Conservation (phyloP, 2,888 invertebrate species). For the Adelognathus sp. region DNA sequence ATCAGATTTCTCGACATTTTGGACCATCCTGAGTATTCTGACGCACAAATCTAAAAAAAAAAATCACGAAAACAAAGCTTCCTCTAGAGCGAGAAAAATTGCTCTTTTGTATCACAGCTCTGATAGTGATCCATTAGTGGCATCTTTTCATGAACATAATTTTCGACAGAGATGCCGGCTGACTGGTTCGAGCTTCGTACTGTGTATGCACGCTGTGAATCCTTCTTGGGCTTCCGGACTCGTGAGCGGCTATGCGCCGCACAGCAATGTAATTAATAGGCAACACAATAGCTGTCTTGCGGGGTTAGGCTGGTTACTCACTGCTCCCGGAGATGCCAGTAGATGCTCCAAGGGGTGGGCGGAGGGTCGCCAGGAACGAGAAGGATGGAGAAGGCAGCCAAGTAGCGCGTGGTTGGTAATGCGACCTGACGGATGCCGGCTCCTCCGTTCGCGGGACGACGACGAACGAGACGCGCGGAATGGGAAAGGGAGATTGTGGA, state of each 20-base stretch:
- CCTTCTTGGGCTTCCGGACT: constrained; percentile 55
- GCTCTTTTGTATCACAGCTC: background rate
- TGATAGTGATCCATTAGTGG: background rate
- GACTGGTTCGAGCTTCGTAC: background rate
- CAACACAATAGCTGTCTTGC: constrained; percentile 76
- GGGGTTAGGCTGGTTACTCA: constrained; percentile 53
- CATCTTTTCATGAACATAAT: background rate
- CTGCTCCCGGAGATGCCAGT: constrained; percentile 54
- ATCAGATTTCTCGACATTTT: too few species aligned
- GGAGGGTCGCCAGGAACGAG: constrained; percentile 44
- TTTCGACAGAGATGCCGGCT: background rate
- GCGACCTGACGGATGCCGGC: constrained; percentile 73
- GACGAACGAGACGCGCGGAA: constrained; percentile 20
- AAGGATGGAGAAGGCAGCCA: constrained; percentile 57
- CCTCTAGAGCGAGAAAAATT: too few species aligned
- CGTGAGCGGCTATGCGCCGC: constrained; percentile 58
- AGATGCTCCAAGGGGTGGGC: constrained; percentile 50
- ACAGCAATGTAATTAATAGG: constrained; percentile 77
- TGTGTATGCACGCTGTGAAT: constrained; percentile 34
- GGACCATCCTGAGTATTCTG: too few species aligned
- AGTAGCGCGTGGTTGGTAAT: constrained; percentile 66
- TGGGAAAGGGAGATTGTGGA: constrained; percentile 52
- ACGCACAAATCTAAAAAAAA: too few species aligned
- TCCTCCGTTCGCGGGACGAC: constrained; percentile 53
- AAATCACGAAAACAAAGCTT: too few species aligned